Evolutionary conservation across 1,140 invertebrate species (phyloP).

Genomic region (Drosophila varians): DNA sequence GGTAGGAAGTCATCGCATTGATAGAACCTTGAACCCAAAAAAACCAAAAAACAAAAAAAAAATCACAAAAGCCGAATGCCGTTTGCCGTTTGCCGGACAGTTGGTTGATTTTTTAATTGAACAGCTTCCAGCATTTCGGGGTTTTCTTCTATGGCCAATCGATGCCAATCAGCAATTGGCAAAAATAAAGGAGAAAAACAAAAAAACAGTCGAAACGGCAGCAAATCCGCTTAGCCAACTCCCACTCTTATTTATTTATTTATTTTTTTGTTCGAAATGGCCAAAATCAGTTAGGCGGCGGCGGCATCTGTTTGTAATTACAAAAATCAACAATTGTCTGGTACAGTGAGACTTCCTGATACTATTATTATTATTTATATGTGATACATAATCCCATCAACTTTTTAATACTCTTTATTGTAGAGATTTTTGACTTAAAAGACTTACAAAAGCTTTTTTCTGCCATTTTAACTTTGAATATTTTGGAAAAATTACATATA

Average conservation of each 20-base stretch:
- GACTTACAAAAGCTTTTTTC: too few species aligned
- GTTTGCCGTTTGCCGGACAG: conserved; percentile 57
- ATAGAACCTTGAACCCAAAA: conserved; percentile 69
- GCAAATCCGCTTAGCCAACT: conserved; percentile 68
- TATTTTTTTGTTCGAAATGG: not conserved
- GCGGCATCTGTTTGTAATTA: conserved; percentile 10
- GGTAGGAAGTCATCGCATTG: conserved; percentile 67
- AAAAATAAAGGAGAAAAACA: conserved; percentile 10
- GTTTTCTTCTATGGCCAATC: conserved; percentile 22
- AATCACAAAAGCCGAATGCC: conserved; percentile 45
- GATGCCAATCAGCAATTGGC: conserved; percentile 31
- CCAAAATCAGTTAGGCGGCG: not conserved
- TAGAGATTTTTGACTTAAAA: not conserved
- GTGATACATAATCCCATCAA: not conserved
- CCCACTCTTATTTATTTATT: not conserved
- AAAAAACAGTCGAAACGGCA: conserved; percentile 36
- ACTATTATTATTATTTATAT: not conserved
- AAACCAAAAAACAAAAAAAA: conserved; percentile 17
- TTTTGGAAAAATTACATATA: too few species aligned
- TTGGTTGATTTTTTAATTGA: conserved; percentile 53
- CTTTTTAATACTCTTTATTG: not conserved
- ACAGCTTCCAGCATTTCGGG: conserved; percentile 10
- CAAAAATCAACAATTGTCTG: conserved; percentile 17
- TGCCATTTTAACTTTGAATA: too few species aligned
- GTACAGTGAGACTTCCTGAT: not conserved